Evolutionary conservation across 1,140 invertebrate species (phyloP).

Genomic region (Drosophila mayri): DNA sequence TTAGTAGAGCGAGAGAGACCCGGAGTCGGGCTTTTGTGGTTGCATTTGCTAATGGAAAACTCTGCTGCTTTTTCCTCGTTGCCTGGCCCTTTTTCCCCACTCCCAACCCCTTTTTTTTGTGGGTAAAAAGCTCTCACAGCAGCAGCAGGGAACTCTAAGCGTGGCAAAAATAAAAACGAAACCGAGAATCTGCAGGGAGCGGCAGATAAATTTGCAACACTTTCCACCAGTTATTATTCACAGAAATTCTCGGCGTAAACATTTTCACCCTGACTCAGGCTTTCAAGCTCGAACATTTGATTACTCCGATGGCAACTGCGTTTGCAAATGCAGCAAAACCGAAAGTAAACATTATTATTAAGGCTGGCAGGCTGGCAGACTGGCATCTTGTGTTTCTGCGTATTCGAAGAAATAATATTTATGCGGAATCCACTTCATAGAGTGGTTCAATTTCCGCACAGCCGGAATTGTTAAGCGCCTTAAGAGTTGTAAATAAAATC

Average conservation of each 20-base stretch:
- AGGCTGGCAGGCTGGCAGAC: too few relatives aligned
- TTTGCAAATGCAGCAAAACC: slow-evolving; percentile 28
- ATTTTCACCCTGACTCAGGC: slow-evolving; percentile 10
- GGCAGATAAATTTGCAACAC: slow-evolving; percentile 49
- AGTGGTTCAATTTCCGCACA: slow-evolving; percentile 51
- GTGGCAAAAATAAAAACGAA: slow-evolving; percentile 28
- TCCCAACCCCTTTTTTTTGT: slow-evolving; percentile 2
- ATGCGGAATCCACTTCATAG: slow-evolving; percentile 29
- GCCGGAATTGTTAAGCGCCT: slow-evolving; percentile 69
- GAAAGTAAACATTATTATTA: slow-evolving; percentile 59
- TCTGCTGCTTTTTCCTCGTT: slow-evolving; percentile 28
- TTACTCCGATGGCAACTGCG: slow-evolving; percentile 20
- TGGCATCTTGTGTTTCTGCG: slow-evolving; percentile 7
- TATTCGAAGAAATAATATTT: slow-evolving; percentile 57
- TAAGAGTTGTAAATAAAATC: slow-evolving; percentile 80
- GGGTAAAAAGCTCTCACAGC: slow-evolving; percentile 3
- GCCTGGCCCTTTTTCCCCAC: neutral
- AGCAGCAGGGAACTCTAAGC: slow-evolving; percentile 10
- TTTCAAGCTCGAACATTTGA: slow-evolving; percentile 26
- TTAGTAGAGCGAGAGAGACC: slow-evolving; percentile 68
- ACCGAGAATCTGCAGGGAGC: slow-evolving; percentile 24
- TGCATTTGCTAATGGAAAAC: slow-evolving; percentile 78
- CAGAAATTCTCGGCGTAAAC: slow-evolving; percentile 38
- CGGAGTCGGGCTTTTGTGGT: slow-evolving; percentile 61
- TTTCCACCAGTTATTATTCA: slow-evolving; percentile 37